phyloP scores from a whole-genome alignment of 1,140 invertebrate genomes.

The Cherax quadricarinatus region DNA sequence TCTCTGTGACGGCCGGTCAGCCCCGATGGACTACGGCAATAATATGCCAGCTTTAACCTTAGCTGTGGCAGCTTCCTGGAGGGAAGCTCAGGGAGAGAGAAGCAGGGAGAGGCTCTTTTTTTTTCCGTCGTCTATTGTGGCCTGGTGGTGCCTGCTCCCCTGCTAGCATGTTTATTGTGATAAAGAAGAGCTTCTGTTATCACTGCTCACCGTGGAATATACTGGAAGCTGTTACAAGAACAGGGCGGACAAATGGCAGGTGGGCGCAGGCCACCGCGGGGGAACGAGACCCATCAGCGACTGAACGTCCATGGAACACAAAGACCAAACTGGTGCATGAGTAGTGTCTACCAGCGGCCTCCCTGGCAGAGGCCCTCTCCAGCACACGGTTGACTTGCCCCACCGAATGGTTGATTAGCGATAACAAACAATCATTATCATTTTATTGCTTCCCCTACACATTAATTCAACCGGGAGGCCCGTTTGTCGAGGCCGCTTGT shows the following conservation, averaged over 20 bases:
- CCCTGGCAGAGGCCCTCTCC: constrained; percentile 15
- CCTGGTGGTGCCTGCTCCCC: neutral
- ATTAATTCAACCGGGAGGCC: constrained; percentile 72
- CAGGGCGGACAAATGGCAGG: neutral
- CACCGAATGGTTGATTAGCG: constrained; percentile 71
- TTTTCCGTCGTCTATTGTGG: neutral
- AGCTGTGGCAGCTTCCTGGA: neutral
- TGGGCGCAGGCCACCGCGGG: neutral
- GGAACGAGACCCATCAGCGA: neutral
- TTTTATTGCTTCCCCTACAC: constrained; percentile 72
- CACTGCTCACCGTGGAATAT: constrained; percentile 20
- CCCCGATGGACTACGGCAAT: constrained; percentile 35
- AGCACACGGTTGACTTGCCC: constrained; percentile 68
- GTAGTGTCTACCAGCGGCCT: neutral
- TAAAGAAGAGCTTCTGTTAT: constrained; percentile 11
- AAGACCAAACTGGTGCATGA: neutral
- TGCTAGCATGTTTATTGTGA: neutral
- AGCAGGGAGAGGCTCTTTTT: no score
- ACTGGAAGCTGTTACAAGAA: constrained; percentile 28
- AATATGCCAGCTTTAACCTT: constrained; percentile 61
- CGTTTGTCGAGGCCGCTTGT: constrained; percentile 68
- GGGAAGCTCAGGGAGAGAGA: no score
- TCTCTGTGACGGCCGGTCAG: constrained; percentile 24
- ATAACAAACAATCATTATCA: constrained; percentile 73
- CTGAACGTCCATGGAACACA: neutral